phyloP scores from a whole-genome alignment of 2,888 invertebrate species.

The Aproaerema taeniolella region DNA sequence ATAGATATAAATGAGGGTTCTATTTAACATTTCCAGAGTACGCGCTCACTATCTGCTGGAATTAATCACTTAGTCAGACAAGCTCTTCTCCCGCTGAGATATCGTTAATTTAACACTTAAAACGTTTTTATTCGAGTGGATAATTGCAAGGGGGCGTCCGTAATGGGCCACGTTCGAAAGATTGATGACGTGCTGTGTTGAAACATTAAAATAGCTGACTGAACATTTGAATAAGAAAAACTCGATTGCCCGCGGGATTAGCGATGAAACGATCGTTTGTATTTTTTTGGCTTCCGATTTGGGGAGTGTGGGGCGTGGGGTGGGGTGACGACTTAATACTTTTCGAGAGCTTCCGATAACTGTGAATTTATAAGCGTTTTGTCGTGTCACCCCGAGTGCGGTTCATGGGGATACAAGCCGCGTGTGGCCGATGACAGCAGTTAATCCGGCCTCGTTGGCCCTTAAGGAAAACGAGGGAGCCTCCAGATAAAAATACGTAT shows the following conservation, averaged over 20 bases:
- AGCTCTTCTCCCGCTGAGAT: constrained; percentile 61
- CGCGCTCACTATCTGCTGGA: constrained; percentile 46
- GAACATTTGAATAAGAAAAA: constrained; percentile 68
- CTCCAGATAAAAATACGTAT: too few relatives aligned
- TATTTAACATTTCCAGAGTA: constrained; percentile 28
- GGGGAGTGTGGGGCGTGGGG: neutral
- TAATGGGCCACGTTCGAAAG: constrained; percentile 68
- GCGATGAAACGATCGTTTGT: constrained; percentile 51
- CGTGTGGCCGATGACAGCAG: neutral
- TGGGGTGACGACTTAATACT: constrained; percentile 13
- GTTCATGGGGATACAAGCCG: neutral
- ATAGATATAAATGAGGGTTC: constrained; percentile 37
- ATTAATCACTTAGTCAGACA: constrained; percentile 68
- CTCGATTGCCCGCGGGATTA: constrained; percentile 56
- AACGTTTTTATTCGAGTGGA: constrained; percentile 74
- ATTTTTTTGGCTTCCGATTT: constrained; percentile 38
- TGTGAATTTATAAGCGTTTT: constrained; percentile 6
- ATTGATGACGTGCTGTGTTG: constrained; percentile 67
- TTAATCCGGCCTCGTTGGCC: too few relatives aligned
- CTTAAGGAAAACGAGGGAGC: too few relatives aligned
- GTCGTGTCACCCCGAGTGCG: constrained; percentile 2
- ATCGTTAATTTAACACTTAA: constrained; percentile 76
- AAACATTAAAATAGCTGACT: constrained; percentile 67
- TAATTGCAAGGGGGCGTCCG: constrained; percentile 67
- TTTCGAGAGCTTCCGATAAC: constrained; percentile 9